phyloP scores from a whole-genome alignment of 2,797 vertebrate species.

The Falco rusticolus region DNA sequence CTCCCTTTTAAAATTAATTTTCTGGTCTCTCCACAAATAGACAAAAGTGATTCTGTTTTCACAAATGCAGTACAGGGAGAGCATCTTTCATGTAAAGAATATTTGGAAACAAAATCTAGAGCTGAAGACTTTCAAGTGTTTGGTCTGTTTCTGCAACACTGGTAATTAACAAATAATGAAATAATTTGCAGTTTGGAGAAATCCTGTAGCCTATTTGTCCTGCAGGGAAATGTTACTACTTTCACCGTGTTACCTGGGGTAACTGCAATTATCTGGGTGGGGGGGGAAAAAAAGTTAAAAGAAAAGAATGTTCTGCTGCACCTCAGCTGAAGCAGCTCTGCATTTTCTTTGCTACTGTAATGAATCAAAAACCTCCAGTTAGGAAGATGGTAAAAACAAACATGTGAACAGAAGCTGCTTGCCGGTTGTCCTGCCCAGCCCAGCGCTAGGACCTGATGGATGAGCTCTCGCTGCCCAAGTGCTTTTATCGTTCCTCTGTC shows the following conservation, averaged over 20 bases:
- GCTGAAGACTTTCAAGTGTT: not conserved
- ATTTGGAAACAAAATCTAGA: not conserved
- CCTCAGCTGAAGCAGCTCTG: not conserved
- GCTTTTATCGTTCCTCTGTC: not conserved
- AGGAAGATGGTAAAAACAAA: not conserved
- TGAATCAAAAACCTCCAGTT: not conserved
- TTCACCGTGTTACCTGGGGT: not conserved
- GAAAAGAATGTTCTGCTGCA: not conserved
- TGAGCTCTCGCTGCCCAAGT: accelerated
- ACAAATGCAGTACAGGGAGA: not conserved
- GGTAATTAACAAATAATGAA: not conserved
- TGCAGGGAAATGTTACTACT: not conserved
- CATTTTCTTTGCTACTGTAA: not conserved
- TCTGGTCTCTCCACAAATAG: not conserved
- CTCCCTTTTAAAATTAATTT: not conserved
- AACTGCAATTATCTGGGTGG: not conserved
- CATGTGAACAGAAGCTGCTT: not conserved
- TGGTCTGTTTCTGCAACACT: not conserved
- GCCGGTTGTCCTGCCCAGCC: accelerated
- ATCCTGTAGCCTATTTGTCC: not conserved
- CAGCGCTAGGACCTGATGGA: not conserved
- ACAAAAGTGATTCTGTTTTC: not conserved
- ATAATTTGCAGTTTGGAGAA: not conserved
- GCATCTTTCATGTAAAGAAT: not conserved
- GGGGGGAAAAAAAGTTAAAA: not conserved